phyloP scores from a whole-genome alignment of 2,888 invertebrate genomes.

The Oscheius sp. region DNA sequence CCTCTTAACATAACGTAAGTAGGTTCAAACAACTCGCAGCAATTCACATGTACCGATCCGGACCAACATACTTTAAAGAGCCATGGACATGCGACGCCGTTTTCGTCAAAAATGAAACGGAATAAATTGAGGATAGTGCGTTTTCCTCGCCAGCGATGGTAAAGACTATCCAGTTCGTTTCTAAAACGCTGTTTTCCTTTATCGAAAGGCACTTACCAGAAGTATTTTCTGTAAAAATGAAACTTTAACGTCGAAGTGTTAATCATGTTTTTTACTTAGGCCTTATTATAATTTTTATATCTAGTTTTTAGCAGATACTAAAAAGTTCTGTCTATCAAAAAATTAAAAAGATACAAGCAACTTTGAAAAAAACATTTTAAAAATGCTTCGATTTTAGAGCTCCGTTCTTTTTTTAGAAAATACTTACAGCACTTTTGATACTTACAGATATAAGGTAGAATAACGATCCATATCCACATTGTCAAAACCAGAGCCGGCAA shows the following conservation, averaged over 20 bases:
- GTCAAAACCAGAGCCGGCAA: slow-evolving; percentile 32
- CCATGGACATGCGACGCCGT: slow-evolving; percentile 24
- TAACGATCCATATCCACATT: slow-evolving; percentile 18
- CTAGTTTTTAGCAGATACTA: too few relatives aligned
- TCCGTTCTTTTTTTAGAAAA: too few relatives aligned
- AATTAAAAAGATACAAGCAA: too few relatives aligned
- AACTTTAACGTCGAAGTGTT: too few relatives aligned
- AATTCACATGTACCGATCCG: slow-evolving; percentile 40
- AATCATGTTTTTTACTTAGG: too few relatives aligned
- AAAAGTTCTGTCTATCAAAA: too few relatives aligned
- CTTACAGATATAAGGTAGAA: neutral
- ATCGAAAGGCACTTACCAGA: too few relatives aligned
- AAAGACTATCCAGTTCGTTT: slow-evolving; percentile 37
- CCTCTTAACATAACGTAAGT: slow-evolving; percentile 49
- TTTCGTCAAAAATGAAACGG: slow-evolving; percentile 30
- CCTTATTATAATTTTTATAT: too few relatives aligned
- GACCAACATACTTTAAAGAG: slow-evolving; percentile 45
- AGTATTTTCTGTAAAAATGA: too few relatives aligned
- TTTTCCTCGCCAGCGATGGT: slow-evolving; percentile 23
- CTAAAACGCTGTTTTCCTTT: too few relatives aligned
- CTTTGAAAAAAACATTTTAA: too few relatives aligned
- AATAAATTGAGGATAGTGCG: slow-evolving; percentile 45
- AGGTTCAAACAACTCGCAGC: slow-evolving; percentile 50
- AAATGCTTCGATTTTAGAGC: too few relatives aligned
- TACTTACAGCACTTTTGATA: neutral